Evolutionary conservation across 2,797 vertebrate species (phyloP).

Genomic region (Macropodus opercularis): DNA sequence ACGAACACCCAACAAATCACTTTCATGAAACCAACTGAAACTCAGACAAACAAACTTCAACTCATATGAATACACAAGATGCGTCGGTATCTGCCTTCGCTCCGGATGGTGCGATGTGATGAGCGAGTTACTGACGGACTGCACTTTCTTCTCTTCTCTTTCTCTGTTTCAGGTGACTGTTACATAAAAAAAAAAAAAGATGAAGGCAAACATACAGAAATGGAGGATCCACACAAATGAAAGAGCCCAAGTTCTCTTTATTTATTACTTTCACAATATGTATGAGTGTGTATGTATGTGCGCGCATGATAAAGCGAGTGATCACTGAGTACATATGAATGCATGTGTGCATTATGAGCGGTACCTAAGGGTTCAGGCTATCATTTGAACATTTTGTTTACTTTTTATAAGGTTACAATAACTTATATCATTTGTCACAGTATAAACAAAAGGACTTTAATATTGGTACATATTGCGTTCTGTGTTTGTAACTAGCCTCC

Average conservation of each 20-base stretch:
- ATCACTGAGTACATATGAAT: constrained; percentile 32
- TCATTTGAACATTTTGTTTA: constrained; percentile 77
- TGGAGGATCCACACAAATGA: constrained; percentile 55
- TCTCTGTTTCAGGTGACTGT: constrained; percentile 72
- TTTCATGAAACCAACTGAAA: too few species aligned
- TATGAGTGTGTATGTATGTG: neutral
- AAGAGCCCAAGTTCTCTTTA: constrained; percentile 79
- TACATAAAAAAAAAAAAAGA: constrained; percentile 31
- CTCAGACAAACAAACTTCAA: too few species aligned
- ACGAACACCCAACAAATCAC: too few species aligned
- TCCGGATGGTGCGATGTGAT: too few species aligned
- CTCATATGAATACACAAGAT: too few species aligned
- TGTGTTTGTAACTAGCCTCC: constrained; percentile 79
- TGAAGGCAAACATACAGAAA: constrained; percentile 54
- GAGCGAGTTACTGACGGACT: constrained; percentile 21
- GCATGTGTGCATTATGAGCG: constrained; percentile 59
- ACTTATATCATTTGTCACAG: constrained; percentile 69
- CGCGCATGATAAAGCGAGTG: constrained; percentile 23
- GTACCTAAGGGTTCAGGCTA: constrained; percentile 68
- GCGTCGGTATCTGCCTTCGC: too few species aligned
- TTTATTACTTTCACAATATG: constrained; percentile 78
- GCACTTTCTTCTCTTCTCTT: constrained; percentile 37
- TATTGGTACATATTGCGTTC: constrained; percentile 75
- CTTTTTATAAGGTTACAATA: constrained; percentile 78
- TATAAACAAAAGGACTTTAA: constrained; percentile 70